Evolutionary conservation across 2,888 invertebrate species (phyloP), one percentile per base, ranked within the genome.

Genomic region (Euspilapteryx auroguttella): DNA sequence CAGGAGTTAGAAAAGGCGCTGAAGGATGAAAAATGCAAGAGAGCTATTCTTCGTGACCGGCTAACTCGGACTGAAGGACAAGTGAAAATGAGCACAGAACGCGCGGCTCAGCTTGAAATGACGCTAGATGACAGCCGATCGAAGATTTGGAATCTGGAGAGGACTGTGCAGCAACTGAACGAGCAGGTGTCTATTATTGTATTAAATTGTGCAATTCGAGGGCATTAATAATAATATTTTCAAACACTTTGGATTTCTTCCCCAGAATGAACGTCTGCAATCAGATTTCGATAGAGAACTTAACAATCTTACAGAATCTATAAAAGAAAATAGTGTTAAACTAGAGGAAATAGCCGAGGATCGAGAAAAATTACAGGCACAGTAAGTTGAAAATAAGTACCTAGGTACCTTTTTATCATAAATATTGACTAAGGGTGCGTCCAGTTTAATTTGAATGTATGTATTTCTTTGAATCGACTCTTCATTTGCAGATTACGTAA

Each of bases 1-100:
- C 29, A 73, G 73, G 66, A 64, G 35, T 40, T 71, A 12, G 65
- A 68, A 41, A 66, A 55, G 34, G 55, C 58, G 21, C 32, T 73
- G 10, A 65, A 63, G 35, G 64, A 65, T 24, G 64, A 66, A 35
- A 61, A 52, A 34, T 46, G 42, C 27, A 59, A 57, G 31, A 53
- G 43, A 27, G 34, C 35, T 2, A 25, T 47, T 2, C 30, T 62
- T 4, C 53, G 37, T 35, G 61, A 65, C 7, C 54, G 57, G 1
- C 38, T 63, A 12, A 33, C 43, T 1, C 47, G 54, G 15, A 41
- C 59, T 2, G 64, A 65, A 31, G 53, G 54, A 2, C 62, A 65
- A 38, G 37, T 55, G 2, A 69, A 59, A 34, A 53, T 49, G 1
- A 49, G 42, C 11, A 37, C 35, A 4, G 65, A 62, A 8, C 43